Percentiles rank a stretch among this genome's conserved stretches.
phyloP scores from a whole-genome alignment of 2,888 invertebrate species.

The Caenorhabditis uteleia region DNA sequence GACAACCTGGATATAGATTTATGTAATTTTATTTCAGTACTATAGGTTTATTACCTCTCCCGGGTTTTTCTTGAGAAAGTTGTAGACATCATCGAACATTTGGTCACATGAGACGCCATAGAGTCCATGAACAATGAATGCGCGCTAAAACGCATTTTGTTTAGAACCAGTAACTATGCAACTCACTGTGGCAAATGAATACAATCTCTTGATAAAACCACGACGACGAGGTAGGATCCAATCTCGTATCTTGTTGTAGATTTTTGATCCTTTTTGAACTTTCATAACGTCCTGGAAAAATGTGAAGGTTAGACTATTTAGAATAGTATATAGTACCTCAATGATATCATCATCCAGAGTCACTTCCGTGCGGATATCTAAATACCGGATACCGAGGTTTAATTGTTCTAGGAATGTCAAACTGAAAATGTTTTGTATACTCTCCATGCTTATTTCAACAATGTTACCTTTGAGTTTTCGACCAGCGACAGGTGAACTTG shows the following conservation, averaged over 20 bases:
- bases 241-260: too few relatives aligned
- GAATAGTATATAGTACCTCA: background rate
- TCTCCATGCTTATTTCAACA: background rate
- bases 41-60: conserved; percentile 5
- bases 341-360: conserved; percentile 2
- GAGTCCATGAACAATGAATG: conserved; percentile 35
- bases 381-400: conserved; percentile 43
- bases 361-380: conserved; percentile 49
- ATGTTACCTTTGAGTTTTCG: conserved; percentile 43
- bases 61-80: conserved; percentile 27
- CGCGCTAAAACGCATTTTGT: conserved; percentile 3
- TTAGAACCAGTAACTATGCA: too few relatives aligned
- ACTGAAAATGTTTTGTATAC: conserved; percentile 15
- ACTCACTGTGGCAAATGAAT: background rate
- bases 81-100: conserved; percentile 11
- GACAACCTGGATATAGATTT: conserved; percentile 15
- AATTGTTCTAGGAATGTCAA: conserved; percentile 40
- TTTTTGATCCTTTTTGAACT: too few relatives aligned
- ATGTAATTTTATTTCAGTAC: background rate
- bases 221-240: too few relatives aligned
- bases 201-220: too few relatives aligned
- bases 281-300: too few relatives aligned
- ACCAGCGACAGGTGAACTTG: conserved; percentile 46
- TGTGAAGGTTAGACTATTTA: too few relatives aligned
- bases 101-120: conserved; percentile 15